These are phyloP conservation scores for Neopipo cinnamomea DNA, from an alignment of 2,113 vertebrate genomes.

Conservation along the genomic window DNA sequence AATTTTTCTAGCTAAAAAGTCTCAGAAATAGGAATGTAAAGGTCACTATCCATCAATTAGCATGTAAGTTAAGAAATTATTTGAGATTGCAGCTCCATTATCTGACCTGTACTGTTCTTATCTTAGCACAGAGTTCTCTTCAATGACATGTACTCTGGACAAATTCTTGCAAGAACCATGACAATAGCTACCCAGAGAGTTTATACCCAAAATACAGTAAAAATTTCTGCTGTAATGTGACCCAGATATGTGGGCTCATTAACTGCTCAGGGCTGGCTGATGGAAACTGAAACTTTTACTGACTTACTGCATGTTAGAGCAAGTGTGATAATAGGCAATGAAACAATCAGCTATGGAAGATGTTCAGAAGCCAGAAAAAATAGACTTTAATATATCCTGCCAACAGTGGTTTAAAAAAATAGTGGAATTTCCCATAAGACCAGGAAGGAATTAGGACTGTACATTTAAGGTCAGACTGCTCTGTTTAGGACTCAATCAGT, in stretches of 20 bases:
- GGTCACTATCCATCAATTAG: not conserved
- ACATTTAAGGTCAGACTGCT: not conserved
- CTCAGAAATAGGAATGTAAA: not conserved
- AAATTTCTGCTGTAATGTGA: not conserved
- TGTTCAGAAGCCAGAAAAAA: not conserved
- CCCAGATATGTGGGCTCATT: not conserved
- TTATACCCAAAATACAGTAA: not conserved
- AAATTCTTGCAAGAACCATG: not conserved
- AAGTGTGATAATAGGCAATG: not conserved
- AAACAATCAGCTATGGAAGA: not conserved
- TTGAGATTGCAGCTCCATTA: not conserved
- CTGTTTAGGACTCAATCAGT: not conserved
- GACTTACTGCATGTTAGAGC: not conserved
- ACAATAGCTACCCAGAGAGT: not conserved
- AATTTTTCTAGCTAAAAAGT: not conserved
- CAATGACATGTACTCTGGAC: too few species aligned
- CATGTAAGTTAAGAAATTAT: not conserved
- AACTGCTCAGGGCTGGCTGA: not conserved
- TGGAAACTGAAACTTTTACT: not conserved
- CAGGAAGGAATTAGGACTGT: not conserved
- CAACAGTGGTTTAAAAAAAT: not conserved
- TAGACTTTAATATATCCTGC: not conserved
- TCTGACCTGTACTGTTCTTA: not conserved
- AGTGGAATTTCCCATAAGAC: not conserved
- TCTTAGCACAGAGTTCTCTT: not conserved